Evolutionary conservation across 2,888 invertebrate species (phyloP), one percentile per base, ranked within the genome.

Genomic region (Conops quadrifasciatus): DNA sequence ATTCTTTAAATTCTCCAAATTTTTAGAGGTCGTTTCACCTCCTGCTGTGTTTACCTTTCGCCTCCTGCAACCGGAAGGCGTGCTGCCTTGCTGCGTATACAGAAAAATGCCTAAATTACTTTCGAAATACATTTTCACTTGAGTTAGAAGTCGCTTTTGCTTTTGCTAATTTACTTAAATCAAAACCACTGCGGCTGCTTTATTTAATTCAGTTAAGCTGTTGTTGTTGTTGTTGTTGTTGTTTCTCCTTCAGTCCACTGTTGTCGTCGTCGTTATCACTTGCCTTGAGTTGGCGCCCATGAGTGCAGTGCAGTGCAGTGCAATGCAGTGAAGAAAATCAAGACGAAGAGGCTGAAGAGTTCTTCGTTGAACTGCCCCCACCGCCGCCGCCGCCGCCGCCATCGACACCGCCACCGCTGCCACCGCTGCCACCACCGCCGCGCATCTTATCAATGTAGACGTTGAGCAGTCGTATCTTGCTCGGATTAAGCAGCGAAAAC

Each of bases 401-500:
- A n/a, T n/a, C n/a, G n/a, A n/a, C n/a, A 47, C 43, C 45, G 2
- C 79, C 80, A 19, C 80, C 78, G 65, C 78, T 78, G 21, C 74
- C 69, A 15, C 63, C 62, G n/a, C 75, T 74, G 9, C 59, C 47
- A 30, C 49, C 36, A 21, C 13, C 11, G 51, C 62, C 62, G 36
- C 82, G 79, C 74, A 83, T 83, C 76, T 83, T 83, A 45, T 83
- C 83, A 72, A 83, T 83, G 59, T 83, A 83, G 4, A 83, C 83
- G 66, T 84, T 83, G 2, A 83, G 76, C 5, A 84, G 78, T 1
- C 83, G 82, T 75, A 82, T 82, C 75, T 98, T 98, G 88, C 96
- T 96, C 78, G 95, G 94, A 79, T 93, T 93, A 69, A 98, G 88
- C 59, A 91, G 90, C 56, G 89, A 89, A 72, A 97, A 89, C 83